These are phyloP conservation scores for Holacanthella duospinosa DNA, from an alignment of 2,888 invertebrate genomes.

Conservation along the genomic window DNA sequence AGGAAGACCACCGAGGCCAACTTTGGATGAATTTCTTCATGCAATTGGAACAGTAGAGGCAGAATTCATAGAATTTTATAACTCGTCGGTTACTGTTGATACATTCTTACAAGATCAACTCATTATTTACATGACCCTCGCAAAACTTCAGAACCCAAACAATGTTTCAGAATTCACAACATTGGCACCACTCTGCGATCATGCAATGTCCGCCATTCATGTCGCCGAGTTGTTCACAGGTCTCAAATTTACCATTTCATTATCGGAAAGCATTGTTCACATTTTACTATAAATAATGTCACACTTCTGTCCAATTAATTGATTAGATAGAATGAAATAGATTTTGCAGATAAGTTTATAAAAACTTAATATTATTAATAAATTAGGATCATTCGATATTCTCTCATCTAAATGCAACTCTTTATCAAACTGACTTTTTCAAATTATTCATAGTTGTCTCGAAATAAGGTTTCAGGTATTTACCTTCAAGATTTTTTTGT, in stretches of 20 bases:
- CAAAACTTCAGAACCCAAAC: constrained; percentile 18
- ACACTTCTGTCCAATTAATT: no score
- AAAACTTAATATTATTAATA: no score
- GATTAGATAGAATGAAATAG: no score
- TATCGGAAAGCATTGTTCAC: not conserved
- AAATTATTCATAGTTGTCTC: no score
- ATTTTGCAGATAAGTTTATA: no score
- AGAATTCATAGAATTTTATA: constrained; percentile 20
- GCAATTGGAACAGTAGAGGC: constrained; percentile 20
- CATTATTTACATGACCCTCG: constrained; percentile 32
- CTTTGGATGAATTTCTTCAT: constrained; percentile 19
- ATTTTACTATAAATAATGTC: not conserved
- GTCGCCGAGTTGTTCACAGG: constrained; percentile 23
- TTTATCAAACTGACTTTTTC: no score
- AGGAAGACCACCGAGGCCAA: constrained; percentile 17
- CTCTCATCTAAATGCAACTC: no score
- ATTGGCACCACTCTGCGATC: constrained; percentile 19
- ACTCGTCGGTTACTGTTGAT: constrained; percentile 22
- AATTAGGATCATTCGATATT: no score
- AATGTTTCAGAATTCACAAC: constrained; percentile 17
- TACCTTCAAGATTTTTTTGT: no score
- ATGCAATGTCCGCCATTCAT: constrained; percentile 31
- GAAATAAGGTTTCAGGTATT: no score
- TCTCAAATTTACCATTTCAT: constrained; percentile 2
- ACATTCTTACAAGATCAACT: constrained; percentile 33